Conservation (phyloP, 2,888 invertebrate genomes). For the Thysanoteuthis rhombus region DNA sequence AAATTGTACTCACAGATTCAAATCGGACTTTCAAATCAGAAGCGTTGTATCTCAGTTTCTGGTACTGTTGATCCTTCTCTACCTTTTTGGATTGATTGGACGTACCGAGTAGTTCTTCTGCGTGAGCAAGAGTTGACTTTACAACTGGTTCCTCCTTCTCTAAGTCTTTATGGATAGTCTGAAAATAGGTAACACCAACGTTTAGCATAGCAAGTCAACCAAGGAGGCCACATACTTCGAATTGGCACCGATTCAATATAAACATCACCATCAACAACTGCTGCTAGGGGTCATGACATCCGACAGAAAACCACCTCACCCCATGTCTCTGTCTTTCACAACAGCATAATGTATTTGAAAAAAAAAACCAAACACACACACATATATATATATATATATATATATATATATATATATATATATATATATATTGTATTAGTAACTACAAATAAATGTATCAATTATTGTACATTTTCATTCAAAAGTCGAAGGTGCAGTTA, state of each 20-base stretch:
- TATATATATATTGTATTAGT: too few relatives aligned
- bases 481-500: not conserved
- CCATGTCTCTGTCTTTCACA: not conserved
- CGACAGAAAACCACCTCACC: not conserved
- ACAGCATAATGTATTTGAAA: not conserved
- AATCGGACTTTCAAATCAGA: conserved; percentile 62
- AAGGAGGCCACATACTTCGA: not conserved
- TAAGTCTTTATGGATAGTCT: conserved; percentile 55
- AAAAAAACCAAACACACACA: too few relatives aligned
- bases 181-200: not conserved
- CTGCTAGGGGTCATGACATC: not conserved
- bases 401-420: too few relatives aligned
- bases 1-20: conserved; percentile 54
- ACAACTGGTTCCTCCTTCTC: conserved; percentile 47
- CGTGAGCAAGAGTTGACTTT: conserved; percentile 48
- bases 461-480: too few relatives aligned
- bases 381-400: too few relatives aligned
- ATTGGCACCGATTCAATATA: not conserved
- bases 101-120: conserved; percentile 54
- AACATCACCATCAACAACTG: not conserved
- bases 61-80: conserved; percentile 60
- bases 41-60: conserved; percentile 61
- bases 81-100: conserved; percentile 49
- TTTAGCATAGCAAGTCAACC: conserved; percentile 15
- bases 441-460: too few relatives aligned